phyloP scores from a whole-genome alignment of 2,888 invertebrate species.

The Glaucopsyche alexis region DNA sequence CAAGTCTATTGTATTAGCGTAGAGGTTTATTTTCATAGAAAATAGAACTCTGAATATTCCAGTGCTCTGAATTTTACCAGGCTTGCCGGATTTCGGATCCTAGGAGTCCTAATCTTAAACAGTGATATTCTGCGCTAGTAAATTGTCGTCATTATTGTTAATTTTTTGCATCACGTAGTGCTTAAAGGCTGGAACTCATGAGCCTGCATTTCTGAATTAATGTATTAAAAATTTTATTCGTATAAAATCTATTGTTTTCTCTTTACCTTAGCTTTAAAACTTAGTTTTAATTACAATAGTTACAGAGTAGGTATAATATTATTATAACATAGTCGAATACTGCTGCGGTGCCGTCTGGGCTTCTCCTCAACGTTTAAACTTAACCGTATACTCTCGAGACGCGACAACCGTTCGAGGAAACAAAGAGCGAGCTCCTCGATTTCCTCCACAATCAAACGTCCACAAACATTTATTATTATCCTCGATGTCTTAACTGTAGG shows the following conservation, averaged over 20 bases:
- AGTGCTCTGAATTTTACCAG: too few species aligned
- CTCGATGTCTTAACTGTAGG: background rate
- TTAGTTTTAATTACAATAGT: conserved; percentile 29
- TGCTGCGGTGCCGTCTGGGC: conserved; percentile 36
- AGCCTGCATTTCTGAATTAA: background rate
- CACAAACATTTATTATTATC: background rate
- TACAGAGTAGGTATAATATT: conserved; percentile 29
- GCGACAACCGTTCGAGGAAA: background rate
- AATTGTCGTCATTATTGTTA: background rate
- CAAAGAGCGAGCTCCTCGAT: background rate
- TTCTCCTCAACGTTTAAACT: conserved; percentile 29
- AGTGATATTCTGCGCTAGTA: too few species aligned
- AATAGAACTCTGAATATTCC: too few species aligned
- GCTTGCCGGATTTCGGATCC: too few species aligned
- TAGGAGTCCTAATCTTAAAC: too few species aligned
- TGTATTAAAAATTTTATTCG: conserved; percentile 30
- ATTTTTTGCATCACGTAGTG: background rate
- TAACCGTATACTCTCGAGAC: conserved; percentile 27
- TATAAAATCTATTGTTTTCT: conserved; percentile 33
- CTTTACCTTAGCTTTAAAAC: background rate
- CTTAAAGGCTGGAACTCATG: background rate
- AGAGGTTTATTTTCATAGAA: too few species aligned
- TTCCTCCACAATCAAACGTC: background rate
- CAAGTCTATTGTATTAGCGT: too few species aligned
- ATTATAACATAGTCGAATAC: conserved; percentile 42